Evolutionary conservation across 1,140 invertebrate genomes (phyloP).

Genomic region (Cardiocondyla obscurior): DNA sequence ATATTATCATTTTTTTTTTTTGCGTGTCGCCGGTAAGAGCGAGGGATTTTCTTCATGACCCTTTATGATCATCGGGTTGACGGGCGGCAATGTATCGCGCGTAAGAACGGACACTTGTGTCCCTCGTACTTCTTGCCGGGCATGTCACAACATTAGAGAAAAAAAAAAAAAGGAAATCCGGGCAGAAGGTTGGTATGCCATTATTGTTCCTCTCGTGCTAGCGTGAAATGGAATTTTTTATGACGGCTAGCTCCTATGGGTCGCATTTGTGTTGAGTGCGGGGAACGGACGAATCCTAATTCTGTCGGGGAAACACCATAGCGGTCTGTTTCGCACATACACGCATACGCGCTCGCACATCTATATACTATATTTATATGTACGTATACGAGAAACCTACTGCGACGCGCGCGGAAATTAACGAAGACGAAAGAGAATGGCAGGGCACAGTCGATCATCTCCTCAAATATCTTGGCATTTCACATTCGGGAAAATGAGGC

Average conservation of each 20-base stretch:
- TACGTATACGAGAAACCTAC: no score
- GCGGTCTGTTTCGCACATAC: neutral
- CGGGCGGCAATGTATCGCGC: neutral
- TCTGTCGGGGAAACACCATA: neutral
- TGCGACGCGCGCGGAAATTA: constrained; percentile 2
- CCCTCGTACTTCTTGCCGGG: constrained; percentile 19
- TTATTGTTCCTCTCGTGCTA: constrained; percentile 38
- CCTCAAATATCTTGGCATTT: constrained; percentile 21
- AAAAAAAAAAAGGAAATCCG: constrained; percentile 30
- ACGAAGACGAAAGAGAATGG: constrained; percentile 11
- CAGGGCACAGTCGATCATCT: constrained; percentile 34
- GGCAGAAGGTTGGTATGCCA: neutral
- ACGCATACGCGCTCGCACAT: neutral
- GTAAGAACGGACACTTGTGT: neutral
- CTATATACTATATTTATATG: no score
- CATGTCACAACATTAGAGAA: neutral
- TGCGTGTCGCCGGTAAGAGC: neutral
- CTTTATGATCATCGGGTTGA: neutral
- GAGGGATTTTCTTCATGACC: neutral
- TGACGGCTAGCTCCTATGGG: constrained; percentile 13
- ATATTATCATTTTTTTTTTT: neutral
- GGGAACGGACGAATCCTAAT: constrained; percentile 41
- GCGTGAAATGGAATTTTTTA: constrained; percentile 65
- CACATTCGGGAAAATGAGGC: neutral
- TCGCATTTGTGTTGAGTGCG: neutral